Evolutionary conservation across 2,888 invertebrate genomes (phyloP).

Genomic region (Dolichomitus sp.): DNA sequence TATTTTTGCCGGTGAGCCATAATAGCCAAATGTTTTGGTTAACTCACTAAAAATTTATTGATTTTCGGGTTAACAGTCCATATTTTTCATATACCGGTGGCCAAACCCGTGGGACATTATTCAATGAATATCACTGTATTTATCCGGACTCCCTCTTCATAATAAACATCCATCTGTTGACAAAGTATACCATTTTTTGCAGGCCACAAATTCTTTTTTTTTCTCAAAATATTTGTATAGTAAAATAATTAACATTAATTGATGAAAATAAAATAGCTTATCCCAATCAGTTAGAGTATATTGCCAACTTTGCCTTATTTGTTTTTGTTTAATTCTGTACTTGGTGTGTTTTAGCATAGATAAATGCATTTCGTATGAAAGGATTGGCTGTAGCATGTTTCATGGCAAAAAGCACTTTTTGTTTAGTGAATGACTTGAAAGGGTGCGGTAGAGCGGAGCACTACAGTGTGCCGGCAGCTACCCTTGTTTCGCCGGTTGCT

Average conservation of each 20-base stretch:
- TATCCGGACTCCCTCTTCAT: too few species aligned
- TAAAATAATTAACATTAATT: background rate
- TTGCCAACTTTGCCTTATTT: background rate
- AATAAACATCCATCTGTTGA: background rate
- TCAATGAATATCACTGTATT: too few species aligned
- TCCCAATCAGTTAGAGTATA: background rate
- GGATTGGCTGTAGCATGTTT: background rate
- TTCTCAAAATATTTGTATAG: background rate
- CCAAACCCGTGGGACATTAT: too few species aligned
- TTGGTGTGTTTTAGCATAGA: background rate
- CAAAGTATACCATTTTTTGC: background rate
- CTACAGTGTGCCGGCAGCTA: background rate
- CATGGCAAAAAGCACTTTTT: conserved; percentile 3
- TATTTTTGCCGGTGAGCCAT: too few species aligned
- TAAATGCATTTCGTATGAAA: background rate
- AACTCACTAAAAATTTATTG: too few species aligned
- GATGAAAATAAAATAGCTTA: background rate
- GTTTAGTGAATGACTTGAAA: conserved; percentile 22
- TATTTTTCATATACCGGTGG: too few species aligned
- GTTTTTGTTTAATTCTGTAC: background rate
- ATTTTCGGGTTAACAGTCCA: too few species aligned
- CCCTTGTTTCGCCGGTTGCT: background rate
- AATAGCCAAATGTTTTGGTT: too few species aligned
- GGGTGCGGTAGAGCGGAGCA: conserved; percentile 8
- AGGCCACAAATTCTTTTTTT: background rate